Conservation (phyloP, 2,113 vertebrate species). For the Penelope pileata region DNA sequence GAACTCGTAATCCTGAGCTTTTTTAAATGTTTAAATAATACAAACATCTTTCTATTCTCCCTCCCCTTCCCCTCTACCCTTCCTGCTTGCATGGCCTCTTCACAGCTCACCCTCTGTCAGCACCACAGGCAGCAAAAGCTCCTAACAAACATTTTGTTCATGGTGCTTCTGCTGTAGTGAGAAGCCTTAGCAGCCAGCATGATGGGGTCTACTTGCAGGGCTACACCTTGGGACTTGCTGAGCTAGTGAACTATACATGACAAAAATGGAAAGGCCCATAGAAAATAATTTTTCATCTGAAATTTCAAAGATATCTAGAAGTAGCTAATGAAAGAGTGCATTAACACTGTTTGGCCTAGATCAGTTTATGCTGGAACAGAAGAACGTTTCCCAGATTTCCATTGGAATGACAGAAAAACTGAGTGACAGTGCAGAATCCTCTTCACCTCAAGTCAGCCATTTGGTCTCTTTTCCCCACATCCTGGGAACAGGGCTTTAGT, state of each 20-base stretch:
- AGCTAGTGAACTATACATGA: not conserved
- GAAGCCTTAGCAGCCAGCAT: not conserved
- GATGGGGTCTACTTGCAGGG: not conserved
- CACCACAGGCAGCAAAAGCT: not conserved
- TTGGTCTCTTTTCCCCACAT: not conserved
- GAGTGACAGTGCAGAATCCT: not conserved
- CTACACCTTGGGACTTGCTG: not conserved
- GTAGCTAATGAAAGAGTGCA: not conserved
- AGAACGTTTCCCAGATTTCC: not conserved
- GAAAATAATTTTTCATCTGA: not conserved
- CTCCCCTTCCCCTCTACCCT: not conserved
- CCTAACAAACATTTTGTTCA: not conserved
- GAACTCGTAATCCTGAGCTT: not conserved
- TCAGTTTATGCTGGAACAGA: not conserved
- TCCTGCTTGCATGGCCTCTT: not conserved
- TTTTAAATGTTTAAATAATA: not conserved
- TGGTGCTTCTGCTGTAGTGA: not conserved
- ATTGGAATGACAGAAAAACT: not conserved
- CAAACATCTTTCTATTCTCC: not conserved
- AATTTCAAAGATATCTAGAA: not conserved
- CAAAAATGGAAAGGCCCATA: not conserved
- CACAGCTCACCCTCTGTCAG: not conserved
- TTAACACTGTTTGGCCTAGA: not conserved
- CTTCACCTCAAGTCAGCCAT: not conserved
- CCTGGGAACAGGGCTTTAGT: not conserved